A percentile compares a stretch with the other conserved stretches of the same genome.
phyloP scores from a whole-genome alignment of 53 echinoderm and acorn worm species.

The Actinopyga echinites region DNA sequence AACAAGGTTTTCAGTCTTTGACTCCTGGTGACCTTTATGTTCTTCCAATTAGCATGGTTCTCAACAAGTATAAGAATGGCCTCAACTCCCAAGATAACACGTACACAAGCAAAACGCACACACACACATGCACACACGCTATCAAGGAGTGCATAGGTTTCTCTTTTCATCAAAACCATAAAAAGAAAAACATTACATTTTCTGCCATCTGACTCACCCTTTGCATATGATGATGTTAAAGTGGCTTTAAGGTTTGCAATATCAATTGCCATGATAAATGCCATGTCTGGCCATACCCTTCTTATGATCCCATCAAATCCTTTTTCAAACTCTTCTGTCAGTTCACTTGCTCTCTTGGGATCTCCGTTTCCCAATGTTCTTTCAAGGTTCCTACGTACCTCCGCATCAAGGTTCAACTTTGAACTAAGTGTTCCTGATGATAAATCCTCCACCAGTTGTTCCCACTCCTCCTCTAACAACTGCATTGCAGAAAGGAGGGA shows the following conservation, averaged over 20 bases:
- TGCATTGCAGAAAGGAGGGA: slow-evolving; percentile 47
- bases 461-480: slow-evolving; percentile 55
- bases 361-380: slow-evolving; percentile 35
- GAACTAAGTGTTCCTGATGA: slow-evolving; percentile 39
- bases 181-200: too few relatives aligned
- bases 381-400: slow-evolving; percentile 47
- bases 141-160: too few relatives aligned
- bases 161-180: too few relatives aligned
- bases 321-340: slow-evolving; percentile 58
- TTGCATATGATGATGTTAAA: slow-evolving; percentile 45
- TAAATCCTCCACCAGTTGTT: slow-evolving; percentile 49
- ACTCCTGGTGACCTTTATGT: too few relatives aligned
- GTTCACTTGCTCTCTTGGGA: slow-evolving; percentile 63
- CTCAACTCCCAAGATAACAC: too few relatives aligned
- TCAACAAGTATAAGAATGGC: too few relatives aligned
- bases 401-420: slow-evolving; percentile 23
- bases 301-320: slow-evolving; percentile 69
- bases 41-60: too few relatives aligned
- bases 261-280: slow-evolving; percentile 60
- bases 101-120: too few relatives aligned
- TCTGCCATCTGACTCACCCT: slow-evolving; percentile 42
- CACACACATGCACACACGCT: too few relatives aligned
- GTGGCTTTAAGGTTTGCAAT: slow-evolving; percentile 31
- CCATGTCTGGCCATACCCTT: slow-evolving; percentile 75
- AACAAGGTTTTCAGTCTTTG: too few relatives aligned